Evolutionary conservation across 1,140 invertebrate genomes (phyloP), one percentile per base, ranked within the genome.

Genomic region (Drosophila sp.): DNA sequence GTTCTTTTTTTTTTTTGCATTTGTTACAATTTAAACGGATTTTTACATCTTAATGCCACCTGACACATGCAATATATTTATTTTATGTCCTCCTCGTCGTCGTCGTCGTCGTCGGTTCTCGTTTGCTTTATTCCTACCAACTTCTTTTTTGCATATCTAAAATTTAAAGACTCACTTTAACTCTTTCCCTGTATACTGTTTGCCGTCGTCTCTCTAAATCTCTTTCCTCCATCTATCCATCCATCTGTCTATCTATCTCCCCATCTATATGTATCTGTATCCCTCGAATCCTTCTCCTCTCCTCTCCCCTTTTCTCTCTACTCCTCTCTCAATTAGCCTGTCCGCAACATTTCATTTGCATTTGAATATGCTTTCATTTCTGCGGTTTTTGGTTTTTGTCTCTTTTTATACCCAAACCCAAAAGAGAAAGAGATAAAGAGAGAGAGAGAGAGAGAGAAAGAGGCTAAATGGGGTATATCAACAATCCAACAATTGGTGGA

Each of bases 1-100:
- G 10, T 7, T 17, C 35, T 47, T 25, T 38, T 66, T 17, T 8
- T 25, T 35, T 74, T 40, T 66, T 69, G 72, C 66, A 76, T 76
- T 76, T 76, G 74, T 77, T 77, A 77, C 75, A 77, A 77, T 86
- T 83, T 78, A 86, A 86, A 83, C 77, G 84, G 76, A 86, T 76
- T 86, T 83, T 86, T 76, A 75, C 77, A 70, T 66, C 62, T 64
- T 60, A 71, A 76, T 76, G 73, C 74, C 61, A 60, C 33, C 70
- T 76, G 66, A 70, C 67, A 76, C 75, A 77, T 77, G 75, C 73
- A 75, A 77, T 64, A 33, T 40, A 47, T 44, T 50, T 60, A 41
- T 56, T 54, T 56, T 30, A 66, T 27, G 44, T 44, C 17, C n/a
- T 44, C 32, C 3, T 38, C 35, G 35, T 35, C 62, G 74, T 70